phyloP scores from a whole-genome alignment of 2,888 invertebrate genomes.

The Adineta ricciae region DNA sequence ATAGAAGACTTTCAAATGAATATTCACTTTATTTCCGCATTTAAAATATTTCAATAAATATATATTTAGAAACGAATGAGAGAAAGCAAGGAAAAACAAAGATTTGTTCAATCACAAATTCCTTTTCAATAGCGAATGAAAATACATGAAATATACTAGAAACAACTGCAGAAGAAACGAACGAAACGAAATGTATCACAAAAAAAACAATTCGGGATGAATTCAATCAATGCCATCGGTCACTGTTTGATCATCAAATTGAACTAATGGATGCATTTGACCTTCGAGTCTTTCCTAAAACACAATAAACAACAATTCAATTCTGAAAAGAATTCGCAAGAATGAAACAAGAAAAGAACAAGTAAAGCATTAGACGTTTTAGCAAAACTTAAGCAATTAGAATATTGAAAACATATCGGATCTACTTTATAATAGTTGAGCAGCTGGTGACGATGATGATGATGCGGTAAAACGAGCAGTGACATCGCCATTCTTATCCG shows the following conservation, averaged over 20 bases:
- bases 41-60: constrained; percentile 5
- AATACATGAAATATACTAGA: not conserved
- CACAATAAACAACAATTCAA: not conserved
- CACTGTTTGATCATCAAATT: not conserved
- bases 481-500: not conserved
- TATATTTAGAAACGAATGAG: not conserved
- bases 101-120: not conserved
- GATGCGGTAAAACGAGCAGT: not conserved
- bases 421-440: not conserved
- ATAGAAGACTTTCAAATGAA: not conserved
- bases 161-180: too few species aligned
- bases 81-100: not conserved
- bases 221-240: not conserved
- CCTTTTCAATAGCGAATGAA: not conserved
- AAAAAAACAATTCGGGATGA: not conserved
- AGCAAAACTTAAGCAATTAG: not conserved
- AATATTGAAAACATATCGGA: not conserved
- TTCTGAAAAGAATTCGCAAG: not conserved
- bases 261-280: not conserved
- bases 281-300: not conserved
- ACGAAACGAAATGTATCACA: not conserved
- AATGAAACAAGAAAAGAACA: not conserved
- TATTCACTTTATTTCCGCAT: not conserved
- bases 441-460: not conserved
- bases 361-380: not conserved